These are phyloP conservation scores for Amaurobius ferox DNA, from an alignment of 2,888 invertebrate species.

Conservation along the genomic window DNA sequence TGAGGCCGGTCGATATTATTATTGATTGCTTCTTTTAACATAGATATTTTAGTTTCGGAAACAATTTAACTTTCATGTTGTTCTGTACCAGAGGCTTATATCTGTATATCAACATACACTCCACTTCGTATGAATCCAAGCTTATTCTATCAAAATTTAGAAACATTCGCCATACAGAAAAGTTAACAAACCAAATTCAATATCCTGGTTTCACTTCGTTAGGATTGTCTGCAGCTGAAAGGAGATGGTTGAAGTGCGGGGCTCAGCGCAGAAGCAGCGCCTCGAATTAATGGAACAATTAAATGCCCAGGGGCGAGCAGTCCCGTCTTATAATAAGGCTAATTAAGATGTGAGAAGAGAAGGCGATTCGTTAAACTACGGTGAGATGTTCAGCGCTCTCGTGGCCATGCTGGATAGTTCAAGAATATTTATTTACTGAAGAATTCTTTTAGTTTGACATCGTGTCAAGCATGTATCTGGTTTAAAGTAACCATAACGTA, in stretches of 20 bases:
- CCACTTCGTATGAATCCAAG: too few relatives aligned
- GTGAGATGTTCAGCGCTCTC: constrained; percentile 3
- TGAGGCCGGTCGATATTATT: too few relatives aligned
- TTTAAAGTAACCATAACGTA: too few relatives aligned
- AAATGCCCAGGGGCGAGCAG: constrained; percentile 49
- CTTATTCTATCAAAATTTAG: too few relatives aligned
- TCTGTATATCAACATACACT: too few relatives aligned
- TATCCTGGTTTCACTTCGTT: constrained; percentile 12
- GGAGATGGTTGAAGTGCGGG: neutral
- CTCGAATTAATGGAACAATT: constrained; percentile 69
- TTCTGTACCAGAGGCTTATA: too few relatives aligned
- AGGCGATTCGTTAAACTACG: constrained; percentile 50
- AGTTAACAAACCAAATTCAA: neutral
- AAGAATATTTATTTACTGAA: constrained; percentile 31
- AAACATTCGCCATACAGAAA: neutral
- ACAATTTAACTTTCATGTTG: too few relatives aligned
- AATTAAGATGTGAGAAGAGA: constrained; percentile 59
- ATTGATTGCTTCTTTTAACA: too few relatives aligned
- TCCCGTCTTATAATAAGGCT: constrained; percentile 62
- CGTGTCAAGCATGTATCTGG: too few relatives aligned
- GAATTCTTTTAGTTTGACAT: constrained; percentile 18
- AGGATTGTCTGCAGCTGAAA: neutral
- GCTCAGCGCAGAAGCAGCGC: constrained; percentile 44
- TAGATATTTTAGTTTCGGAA: too few relatives aligned
- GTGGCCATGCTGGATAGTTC: neutral